Evolutionary conservation across 2,113 vertebrate species (phyloP), one percentile per base, ranked within the genome.

Genomic region (Periophthalmodon schlosseri): DNA sequence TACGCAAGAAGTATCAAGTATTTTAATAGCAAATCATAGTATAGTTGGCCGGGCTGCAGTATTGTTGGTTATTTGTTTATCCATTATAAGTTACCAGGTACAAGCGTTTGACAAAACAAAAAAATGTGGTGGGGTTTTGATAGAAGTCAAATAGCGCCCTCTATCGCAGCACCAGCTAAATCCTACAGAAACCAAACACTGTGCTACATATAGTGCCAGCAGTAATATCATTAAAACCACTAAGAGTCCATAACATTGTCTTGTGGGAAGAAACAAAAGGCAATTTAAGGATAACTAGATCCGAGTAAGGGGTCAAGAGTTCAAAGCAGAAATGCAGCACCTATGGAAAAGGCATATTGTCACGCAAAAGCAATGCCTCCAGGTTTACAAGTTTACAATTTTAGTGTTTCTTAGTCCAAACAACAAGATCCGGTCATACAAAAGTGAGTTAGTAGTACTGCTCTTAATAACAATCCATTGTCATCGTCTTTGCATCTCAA

Each of bases 301-400:
- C 82, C 78, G 50, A 72, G 67, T 56, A 23, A 28, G 60, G n/a
- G 68, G 33, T 36, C 18, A 34, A 33, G 20, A 82, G 82, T 80
- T 88, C 73, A 78, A 86, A 92, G 89, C 88, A 87, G 81, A 87
- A 64, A 86, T 89, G 87, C 88, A 91, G 87, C 88, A 91, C 85
- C 84, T 68, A 75, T 78, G 66, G 69, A 74, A 61, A 87, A 89
- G 88, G 89, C 84, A 84, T 77, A 56, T 49, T 21, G 54, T 56
- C n/a, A 56, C 54, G 78, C 74, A 68, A 60, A 57, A 5, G 34
- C 54, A 21, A 66, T 49, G 12, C 54, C 56, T 28, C 28, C 33
- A 56, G 0, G 20, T 47, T 71, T 60, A 56, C 64, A 63, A 21
- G 2, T 75, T 73, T 79, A 82, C 85, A 79, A 82, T 66, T 46